phyloP scores from a whole-genome alignment of 2,113 vertebrate genomes.

The Sitta europaea region DNA sequence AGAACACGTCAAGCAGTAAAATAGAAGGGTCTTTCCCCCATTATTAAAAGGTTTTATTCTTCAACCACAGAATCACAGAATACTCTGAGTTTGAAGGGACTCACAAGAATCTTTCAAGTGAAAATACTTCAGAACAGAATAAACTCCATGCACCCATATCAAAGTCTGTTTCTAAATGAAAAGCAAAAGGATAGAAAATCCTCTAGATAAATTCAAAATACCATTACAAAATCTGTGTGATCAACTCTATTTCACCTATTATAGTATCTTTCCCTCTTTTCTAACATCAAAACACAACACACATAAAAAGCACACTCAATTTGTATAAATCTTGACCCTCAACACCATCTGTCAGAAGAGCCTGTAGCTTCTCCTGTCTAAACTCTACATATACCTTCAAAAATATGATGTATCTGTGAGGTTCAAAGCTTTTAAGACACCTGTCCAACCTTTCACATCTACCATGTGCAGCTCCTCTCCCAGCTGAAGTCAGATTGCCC shows the following conservation, averaged over 20 bases:
- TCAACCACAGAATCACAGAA: not conserved
- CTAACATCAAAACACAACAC: not conserved
- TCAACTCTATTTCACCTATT: not conserved
- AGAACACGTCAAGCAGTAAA: not conserved
- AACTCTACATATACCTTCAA: not conserved
- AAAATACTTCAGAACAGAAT: not conserved
- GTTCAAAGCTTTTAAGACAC: not conserved
- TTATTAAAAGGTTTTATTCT: not conserved
- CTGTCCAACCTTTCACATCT: not conserved
- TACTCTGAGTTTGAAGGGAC: not conserved
- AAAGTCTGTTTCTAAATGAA: not conserved
- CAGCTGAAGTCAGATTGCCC: not conserved
- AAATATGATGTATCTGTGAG: not conserved
- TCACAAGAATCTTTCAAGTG: not conserved
- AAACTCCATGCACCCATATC: not conserved
- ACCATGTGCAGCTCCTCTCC: not conserved
- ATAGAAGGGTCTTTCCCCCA: not conserved
- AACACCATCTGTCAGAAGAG: not conserved
- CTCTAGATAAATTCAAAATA: not conserved
- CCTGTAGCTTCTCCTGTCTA: not conserved
- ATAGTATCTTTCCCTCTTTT: not conserved
- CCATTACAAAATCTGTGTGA: fast-evolving
- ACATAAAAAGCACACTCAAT: not conserved
- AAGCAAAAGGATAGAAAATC: not conserved
- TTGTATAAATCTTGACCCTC: not conserved